Conservation (phyloP, 1,140 invertebrate species). For the Cylas formicarius region DNA sequence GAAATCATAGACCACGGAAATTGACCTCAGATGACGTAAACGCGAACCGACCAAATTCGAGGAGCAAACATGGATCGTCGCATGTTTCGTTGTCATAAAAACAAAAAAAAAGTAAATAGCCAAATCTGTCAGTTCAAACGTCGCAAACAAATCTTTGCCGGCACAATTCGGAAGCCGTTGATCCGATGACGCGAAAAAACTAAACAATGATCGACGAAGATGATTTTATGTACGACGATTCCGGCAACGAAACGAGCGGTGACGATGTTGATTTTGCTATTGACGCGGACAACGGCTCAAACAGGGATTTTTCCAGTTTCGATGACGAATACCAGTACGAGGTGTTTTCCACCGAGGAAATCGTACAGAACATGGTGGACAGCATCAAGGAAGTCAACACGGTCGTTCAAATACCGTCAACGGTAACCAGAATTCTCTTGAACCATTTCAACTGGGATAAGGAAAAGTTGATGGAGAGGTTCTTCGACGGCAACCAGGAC, state of each 20-base stretch:
- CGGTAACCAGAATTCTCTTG: constrained; percentile 54
- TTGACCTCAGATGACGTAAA: too few relatives aligned
- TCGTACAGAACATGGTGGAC: constrained; percentile 62
- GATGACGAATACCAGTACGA: constrained; percentile 89
- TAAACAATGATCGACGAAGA: constrained; percentile 54
- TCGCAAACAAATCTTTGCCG: neutral
- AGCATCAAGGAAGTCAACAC: constrained; percentile 60
- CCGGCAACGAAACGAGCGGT: constrained; percentile 83
- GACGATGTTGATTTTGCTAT: constrained; percentile 88
- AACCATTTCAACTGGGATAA: constrained; percentile 72
- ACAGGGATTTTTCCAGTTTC: constrained; percentile 65
- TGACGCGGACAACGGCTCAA: constrained; percentile 68
- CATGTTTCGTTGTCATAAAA: too few relatives aligned
- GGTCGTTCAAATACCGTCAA: constrained; percentile 49
- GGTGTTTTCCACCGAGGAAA: constrained; percentile 64
- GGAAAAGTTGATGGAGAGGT: constrained; percentile 64
- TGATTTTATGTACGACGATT: constrained; percentile 66
- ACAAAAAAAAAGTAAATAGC: too few relatives aligned
- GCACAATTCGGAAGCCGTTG: too few relatives aligned
- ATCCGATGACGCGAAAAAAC: constrained; percentile 17
- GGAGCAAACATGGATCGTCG: too few relatives aligned
- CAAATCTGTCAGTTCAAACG: constrained; percentile 14
- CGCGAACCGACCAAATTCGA: too few relatives aligned
- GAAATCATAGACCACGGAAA: too few relatives aligned
- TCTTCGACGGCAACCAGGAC: constrained; percentile 61